These are phyloP conservation scores for Amazona vittata DNA, from an alignment of 2,113 vertebrate species.

Conservation along the genomic window DNA sequence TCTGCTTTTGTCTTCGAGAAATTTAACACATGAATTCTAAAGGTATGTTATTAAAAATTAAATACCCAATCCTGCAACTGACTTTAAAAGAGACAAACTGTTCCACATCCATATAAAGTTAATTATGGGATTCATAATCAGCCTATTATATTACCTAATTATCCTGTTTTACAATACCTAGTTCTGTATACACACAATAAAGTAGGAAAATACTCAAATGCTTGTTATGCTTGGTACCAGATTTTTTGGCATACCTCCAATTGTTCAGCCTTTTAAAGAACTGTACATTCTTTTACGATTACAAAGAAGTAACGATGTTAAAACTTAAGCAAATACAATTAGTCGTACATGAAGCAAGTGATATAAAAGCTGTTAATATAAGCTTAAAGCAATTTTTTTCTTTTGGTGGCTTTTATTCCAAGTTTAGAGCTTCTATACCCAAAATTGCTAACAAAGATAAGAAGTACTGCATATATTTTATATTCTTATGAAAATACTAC, in stretches of 20 bases:
- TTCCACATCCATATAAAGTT: neutral
- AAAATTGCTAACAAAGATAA: neutral
- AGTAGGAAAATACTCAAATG: neutral
- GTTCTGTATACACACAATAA: neutral
- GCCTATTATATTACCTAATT: neutral
- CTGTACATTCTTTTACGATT: accelerated
- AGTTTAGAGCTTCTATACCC: neutral
- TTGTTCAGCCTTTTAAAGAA: neutral
- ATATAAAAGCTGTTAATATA: neutral
- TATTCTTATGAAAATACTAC: neutral
- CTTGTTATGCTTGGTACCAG: neutral
- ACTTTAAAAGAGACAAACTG: neutral
- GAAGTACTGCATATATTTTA: accelerated
- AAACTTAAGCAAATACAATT: neutral
- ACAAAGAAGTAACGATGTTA: neutral
- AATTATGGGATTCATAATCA: neutral
- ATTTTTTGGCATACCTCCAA: neutral
- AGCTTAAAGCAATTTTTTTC: neutral
- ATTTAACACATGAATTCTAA: neutral
- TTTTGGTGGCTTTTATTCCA: neutral
- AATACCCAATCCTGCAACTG: neutral
- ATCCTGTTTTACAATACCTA: neutral
- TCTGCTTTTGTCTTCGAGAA: neutral
- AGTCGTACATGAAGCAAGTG: neutral
- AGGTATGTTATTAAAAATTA: neutral